A percentile compares a stretch with the other conserved stretches of the same genome.
These are phyloP conservation scores for Limosa lapponica DNA, from an alignment of 2,797 vertebrate species.

Conservation along the genomic window DNA sequence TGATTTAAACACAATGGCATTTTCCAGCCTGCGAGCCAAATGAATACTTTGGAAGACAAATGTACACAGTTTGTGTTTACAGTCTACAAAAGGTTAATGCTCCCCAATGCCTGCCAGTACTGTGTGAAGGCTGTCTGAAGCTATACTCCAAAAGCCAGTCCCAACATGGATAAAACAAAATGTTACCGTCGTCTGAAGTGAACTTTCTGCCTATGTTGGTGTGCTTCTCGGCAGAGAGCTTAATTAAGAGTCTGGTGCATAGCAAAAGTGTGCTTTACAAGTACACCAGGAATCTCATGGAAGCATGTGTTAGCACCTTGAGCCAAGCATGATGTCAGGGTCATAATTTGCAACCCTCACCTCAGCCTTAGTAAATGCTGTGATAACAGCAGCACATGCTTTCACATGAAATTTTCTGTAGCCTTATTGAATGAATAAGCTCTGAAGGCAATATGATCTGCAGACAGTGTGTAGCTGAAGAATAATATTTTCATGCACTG, in stretches of 20 bases:
- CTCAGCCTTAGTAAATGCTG: neutral
- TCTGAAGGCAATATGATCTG: neutral
- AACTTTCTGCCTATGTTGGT: neutral
- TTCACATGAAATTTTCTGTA: neutral
- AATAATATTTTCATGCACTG: neutral
- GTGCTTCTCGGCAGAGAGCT: neutral
- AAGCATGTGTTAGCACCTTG: neutral
- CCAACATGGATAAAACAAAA: neutral
- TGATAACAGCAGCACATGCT: neutral
- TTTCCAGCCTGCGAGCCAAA: neutral
- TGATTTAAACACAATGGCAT: neutral
- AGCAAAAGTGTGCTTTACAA: neutral
- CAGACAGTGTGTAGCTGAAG: neutral
- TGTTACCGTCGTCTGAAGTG: neutral
- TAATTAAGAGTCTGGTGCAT: neutral
- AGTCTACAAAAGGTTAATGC: neutral
- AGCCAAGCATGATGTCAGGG: slow-evolving; percentile 8
- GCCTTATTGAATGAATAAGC: neutral
- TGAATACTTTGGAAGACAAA: neutral
- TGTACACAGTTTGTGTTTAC: neutral
- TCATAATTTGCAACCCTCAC: neutral
- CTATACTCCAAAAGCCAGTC: neutral
- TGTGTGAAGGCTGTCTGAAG: neutral
- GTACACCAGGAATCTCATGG: neutral
- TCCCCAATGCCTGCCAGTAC: neutral